Base-by-base conservation (phyloP, 2,797 vertebrate species). In the Syngnathus rostellatus region DNA sequence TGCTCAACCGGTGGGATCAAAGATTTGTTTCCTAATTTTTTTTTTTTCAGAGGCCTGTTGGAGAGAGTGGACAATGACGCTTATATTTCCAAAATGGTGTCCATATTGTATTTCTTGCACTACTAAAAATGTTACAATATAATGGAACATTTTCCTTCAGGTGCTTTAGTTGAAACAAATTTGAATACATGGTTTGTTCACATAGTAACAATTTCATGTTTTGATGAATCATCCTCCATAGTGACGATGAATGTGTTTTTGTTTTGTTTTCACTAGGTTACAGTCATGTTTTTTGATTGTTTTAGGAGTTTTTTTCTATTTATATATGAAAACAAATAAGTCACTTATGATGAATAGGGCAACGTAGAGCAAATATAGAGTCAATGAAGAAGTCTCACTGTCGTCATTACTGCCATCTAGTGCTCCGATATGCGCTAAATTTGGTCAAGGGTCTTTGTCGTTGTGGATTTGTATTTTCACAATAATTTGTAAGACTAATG, bases 31-130 rank as follows among this genome's bases (percentile, higher is more conserved):
- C 5, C n/a, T 14, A 6, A 6, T 41, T 14, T 54, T 12, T 54
- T 54, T n/a, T 54, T 54, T n/a, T 12, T 11, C 94, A 77, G 89
- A 91, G 93, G 94, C 93, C 90, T 89, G 89, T 91, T 83, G 85
- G 84, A 82, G 78, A 73, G 72, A 75, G 76, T 77, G 82, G 81
- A 81, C 84, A 82, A 7, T 77, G 78, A 78, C 79, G 81, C 74
- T 70, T 79, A 85, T 84, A 83, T 85, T 87, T 83, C 81, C 78
- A 82, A 72, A 66, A 64, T 21, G 74, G 74, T 79, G 69, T 82
- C 83, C 85, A 87, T 88, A 73, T 88, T 88, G 76, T 69, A 79
- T 80, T 82, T 79, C 45, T 74, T 72, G 65, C 68, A 75, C 14
- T 19, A 58, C 16, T 51, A 66, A 19, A 21, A 39, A 8, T 61